Conservation (phyloP, 2,888 invertebrate genomes). For the Megamerina dolium region DNA sequence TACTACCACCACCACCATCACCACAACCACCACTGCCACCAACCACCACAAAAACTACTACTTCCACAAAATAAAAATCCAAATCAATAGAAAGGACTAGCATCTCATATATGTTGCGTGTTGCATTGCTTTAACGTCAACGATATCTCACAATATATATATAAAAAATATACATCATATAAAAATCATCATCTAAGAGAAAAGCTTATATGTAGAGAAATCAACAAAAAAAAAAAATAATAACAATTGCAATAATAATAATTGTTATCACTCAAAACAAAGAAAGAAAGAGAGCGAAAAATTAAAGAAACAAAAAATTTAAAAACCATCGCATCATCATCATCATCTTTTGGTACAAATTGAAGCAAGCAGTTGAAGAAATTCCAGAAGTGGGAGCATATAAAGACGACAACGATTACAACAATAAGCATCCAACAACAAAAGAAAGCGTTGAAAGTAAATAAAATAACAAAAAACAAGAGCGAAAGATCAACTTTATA, state of each 20-base stretch:
- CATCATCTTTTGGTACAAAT: too few relatives aligned
- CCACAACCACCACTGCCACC: slow-evolving; percentile 24
- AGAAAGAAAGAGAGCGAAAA: too few relatives aligned
- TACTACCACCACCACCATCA: slow-evolving; percentile 27
- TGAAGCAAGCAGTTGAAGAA: too few relatives aligned
- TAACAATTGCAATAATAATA: not conserved
- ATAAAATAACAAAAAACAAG: too few relatives aligned
- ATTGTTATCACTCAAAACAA: too few relatives aligned
- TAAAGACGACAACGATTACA: too few relatives aligned
- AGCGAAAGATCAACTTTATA: too few relatives aligned
- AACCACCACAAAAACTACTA: slow-evolving; percentile 18
- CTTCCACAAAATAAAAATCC: slow-evolving; percentile 23
- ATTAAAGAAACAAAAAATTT: too few relatives aligned
- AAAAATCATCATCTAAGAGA: not conserved
- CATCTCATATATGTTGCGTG: slow-evolving; percentile 32
- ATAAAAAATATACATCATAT: not conserved
- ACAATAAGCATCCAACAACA: too few relatives aligned
- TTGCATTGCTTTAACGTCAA: slow-evolving; percentile 33
- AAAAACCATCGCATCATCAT: too few relatives aligned
- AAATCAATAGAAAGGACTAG: slow-evolving; percentile 29
- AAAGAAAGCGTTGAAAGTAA: too few relatives aligned
- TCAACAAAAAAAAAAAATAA: not conserved
- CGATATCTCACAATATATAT: slow-evolving; percentile 24
- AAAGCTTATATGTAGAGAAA: not conserved
- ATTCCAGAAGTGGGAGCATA: too few relatives aligned